Evolutionary conservation across 1,140 invertebrate genomes (phyloP).

Genomic region (Anoplolepis gracilipes): DNA sequence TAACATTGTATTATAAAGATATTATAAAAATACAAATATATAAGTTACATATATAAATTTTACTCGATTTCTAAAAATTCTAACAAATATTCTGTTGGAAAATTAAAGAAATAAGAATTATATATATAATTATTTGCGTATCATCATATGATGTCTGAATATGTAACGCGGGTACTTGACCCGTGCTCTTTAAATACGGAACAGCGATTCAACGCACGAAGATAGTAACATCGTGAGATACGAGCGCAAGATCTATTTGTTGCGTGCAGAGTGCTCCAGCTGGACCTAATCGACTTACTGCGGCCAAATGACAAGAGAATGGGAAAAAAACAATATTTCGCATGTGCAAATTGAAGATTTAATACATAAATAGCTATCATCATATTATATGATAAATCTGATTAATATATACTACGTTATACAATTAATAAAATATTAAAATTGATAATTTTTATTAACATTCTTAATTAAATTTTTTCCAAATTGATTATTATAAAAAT

Average conservation of each 20-base stretch:
- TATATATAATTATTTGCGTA: neutral
- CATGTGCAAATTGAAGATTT: neutral
- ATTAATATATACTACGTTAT: neutral
- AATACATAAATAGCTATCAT: neutral
- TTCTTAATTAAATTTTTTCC: neutral
- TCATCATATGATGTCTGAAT: constrained; percentile 40
- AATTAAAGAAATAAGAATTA: neutral
- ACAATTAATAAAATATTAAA: neutral
- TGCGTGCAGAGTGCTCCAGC: constrained; percentile 44
- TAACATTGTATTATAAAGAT: neutral
- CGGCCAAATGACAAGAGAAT: constrained; percentile 15
- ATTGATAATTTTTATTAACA: neutral
- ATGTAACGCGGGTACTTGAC: constrained; percentile 56
- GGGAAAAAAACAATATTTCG: neutral
- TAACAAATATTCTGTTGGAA: neutral
- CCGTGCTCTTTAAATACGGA: constrained; percentile 62
- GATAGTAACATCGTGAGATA: constrained; percentile 50
- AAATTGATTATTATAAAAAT: neutral
- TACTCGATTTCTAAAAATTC: neutral
- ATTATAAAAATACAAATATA: neutral
- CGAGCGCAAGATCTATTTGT: constrained; percentile 58
- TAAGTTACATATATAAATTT: neutral
- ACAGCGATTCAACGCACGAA: constrained; percentile 51
- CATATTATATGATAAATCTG: neutral
- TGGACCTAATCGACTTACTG: constrained; percentile 47